Conservation (phyloP, 2,113 vertebrate species). For the Austrofundulus limnaeus region DNA sequence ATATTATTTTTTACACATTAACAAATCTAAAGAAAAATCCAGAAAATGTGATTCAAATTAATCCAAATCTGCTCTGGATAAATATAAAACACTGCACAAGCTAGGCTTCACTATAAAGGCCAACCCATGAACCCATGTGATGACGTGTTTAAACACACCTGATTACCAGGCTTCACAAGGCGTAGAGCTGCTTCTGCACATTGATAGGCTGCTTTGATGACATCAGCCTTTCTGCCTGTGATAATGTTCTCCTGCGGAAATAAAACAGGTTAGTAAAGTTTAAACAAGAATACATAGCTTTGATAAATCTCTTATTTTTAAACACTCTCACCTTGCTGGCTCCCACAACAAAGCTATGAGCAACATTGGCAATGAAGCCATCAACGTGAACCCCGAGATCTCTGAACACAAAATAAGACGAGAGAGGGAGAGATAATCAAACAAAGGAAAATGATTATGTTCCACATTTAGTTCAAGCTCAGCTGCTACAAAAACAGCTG, state of each 20-base stretch:
- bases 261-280: not conserved
- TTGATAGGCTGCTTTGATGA: slow-evolving; percentile 91
- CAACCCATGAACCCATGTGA: too few relatives aligned
- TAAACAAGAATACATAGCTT: not conserved
- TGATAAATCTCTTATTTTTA: too few relatives aligned
- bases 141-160: slow-evolving; percentile 76
- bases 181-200: slow-evolving; percentile 95
- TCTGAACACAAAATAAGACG: slow-evolving; percentile 68
- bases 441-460: too few relatives aligned
- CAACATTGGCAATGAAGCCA: slow-evolving; percentile 93
- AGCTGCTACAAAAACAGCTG: not conserved
- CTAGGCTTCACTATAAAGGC: too few relatives aligned
- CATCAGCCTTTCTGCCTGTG: slow-evolving; percentile 92
- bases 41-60: too few relatives aligned
- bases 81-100: too few relatives aligned
- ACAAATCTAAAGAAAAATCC: too few relatives aligned
- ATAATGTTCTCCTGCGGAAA: slow-evolving; percentile 84
- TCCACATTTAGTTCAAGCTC: not conserved
- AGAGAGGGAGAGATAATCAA: not conserved
- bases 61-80: too few relatives aligned
- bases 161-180: slow-evolving; percentile 95
- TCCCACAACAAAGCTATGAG: slow-evolving; percentile 89
- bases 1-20: too few relatives aligned
- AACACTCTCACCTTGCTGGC: slow-evolving; percentile 82
- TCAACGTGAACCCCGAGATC: slow-evolving; percentile 94